Base-by-base conservation (phyloP, 23 tunicate species). In the Botrylloides violaceus region DNA sequence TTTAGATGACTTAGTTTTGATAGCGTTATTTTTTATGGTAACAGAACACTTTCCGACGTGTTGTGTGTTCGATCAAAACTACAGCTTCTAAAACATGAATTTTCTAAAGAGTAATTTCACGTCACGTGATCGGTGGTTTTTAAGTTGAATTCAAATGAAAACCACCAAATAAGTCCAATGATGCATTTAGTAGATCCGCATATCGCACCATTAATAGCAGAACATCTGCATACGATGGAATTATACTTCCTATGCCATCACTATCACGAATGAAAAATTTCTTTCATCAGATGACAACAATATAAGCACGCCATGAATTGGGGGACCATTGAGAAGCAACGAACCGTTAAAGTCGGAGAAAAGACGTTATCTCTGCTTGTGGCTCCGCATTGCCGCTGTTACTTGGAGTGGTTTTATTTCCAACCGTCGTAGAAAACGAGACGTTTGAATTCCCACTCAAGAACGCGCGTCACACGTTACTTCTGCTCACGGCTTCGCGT, bases 391-490 rank as follows among this genome's bases (percentile, higher is more conserved):
- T 43, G 53, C 53, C 53, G 53, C 53, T 43, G 53, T 15, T 9
- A 43, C 53, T 43, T 43, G 53, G 53, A 43, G 53, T 43, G 53
- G 53, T 43, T 43, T 43, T 43, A 43, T 43, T 43, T 43, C 15
- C 53, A 43, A 43, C 53, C 53, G 53, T 43, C 53, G 53, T 43
- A 9, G 53, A 43, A 43, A 43, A 43, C 53, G 53, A 43, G 53
- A 43, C 53, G 53, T 43, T 43, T 43, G 53, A 43, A 43, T 43
- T 43, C 53, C 53, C 53, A 7, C 53, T 43, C 15, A 43, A 43
- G 53, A 43, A 43, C 53, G 53, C 53, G 53, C 53, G 53, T 43
- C 53, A 43, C 53, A 43, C 53, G 53, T 43, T 43, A 43, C 53
- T 43, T n/a, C 53, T 15, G 15, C 53, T 43, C 53, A 15, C 53